These are phyloP conservation scores for Lysiphlebus fabarum DNA, from an alignment of 1,140 invertebrate species.

Conservation along the genomic window DNA sequence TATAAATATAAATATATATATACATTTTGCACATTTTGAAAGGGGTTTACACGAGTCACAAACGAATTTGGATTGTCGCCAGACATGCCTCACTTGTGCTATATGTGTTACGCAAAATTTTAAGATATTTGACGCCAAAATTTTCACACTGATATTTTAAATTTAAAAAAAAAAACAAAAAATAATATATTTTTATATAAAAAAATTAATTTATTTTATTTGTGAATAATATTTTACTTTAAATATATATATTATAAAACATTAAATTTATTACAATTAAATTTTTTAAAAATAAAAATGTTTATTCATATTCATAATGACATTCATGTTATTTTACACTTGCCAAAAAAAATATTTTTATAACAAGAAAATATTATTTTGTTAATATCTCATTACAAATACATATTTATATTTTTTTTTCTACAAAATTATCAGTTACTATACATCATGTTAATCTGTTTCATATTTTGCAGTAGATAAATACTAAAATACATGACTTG, in stretches of 20 bases:
- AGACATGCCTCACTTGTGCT: slow-evolving; percentile 16
- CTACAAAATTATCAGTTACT: not conserved
- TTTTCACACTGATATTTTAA: slow-evolving; percentile 11
- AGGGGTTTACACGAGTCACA: slow-evolving; percentile 2
- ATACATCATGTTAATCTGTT: not conserved
- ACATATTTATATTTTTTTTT: not conserved
- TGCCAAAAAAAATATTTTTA: not conserved
- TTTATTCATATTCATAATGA: too few relatives aligned
- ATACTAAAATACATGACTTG: too few relatives aligned
- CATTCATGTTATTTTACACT: too few relatives aligned
- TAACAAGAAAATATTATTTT: not conserved
- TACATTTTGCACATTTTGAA: slow-evolving; percentile 13
- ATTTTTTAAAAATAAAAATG: too few relatives aligned
- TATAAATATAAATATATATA: too few relatives aligned
- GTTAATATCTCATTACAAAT: not conserved
- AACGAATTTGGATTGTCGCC: slow-evolving; percentile 25
- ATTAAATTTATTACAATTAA: too few relatives aligned
- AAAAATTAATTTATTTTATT: too few relatives aligned
- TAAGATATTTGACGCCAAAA: not conserved
- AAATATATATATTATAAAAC: not conserved
- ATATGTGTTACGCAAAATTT: not conserved
- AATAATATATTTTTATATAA: too few relatives aligned
- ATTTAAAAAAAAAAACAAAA: not conserved
- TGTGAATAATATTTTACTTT: too few relatives aligned
- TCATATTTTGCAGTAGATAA: not conserved